Conservation (phyloP, 2,888 invertebrate species). For the Cerceris ruficornis region DNA sequence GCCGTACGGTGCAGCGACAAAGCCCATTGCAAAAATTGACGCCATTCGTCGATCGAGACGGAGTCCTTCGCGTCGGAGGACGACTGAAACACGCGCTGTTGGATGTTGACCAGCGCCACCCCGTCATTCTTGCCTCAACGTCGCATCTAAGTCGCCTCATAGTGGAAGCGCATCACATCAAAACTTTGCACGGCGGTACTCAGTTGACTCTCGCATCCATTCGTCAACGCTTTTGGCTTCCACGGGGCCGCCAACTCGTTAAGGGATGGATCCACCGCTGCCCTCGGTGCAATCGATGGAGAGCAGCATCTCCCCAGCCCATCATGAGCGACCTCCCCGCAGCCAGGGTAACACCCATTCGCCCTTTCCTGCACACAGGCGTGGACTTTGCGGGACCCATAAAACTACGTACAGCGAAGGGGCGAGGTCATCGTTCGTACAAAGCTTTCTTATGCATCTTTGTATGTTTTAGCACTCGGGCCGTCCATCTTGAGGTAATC, state of each 20-base stretch:
- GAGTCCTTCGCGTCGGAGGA: background rate
- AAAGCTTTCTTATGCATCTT: constrained; percentile 17
- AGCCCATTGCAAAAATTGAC: background rate
- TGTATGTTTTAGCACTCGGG: constrained; percentile 9
- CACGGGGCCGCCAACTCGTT: background rate
- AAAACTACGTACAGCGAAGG: background rate
- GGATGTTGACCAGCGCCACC: background rate
- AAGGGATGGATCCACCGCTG: background rate
- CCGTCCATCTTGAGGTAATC: constrained; percentile 21
- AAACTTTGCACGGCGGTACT: background rate
- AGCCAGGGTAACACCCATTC: constrained; percentile 10
- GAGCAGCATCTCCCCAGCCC: constrained; percentile 1
- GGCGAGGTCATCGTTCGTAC: constrained; percentile 2
- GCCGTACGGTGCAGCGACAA: background rate
- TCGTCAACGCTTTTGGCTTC: constrained; percentile 10
- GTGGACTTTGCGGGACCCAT: constrained; percentile 38
- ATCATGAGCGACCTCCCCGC: constrained; percentile 31
- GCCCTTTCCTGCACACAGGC: constrained; percentile 3
- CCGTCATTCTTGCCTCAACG: background rate
- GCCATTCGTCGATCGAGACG: background rate
- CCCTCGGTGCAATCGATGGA: background rate
- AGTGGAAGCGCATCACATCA: background rate
- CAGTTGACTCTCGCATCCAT: constrained; percentile 1
- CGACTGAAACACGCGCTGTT: background rate
- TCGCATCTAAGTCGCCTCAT: background rate